A percentile compares a stretch with the other conserved stretches of the same genome.
phyloP scores from a whole-genome alignment of 2,888 invertebrate species.

The Euplexia lucipara region DNA sequence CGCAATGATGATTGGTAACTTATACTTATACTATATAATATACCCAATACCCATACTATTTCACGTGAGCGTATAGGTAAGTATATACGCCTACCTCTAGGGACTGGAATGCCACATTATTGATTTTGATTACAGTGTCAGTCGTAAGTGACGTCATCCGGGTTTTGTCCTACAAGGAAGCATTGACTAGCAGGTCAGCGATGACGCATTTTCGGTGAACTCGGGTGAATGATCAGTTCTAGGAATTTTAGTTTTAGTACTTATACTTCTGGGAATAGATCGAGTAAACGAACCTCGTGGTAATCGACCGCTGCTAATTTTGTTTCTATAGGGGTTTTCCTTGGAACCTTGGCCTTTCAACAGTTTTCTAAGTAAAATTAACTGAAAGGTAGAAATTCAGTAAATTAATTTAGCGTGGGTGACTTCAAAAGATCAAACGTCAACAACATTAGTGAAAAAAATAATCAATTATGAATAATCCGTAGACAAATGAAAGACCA shows the following conservation, averaged over 20 bases:
- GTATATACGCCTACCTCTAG: conserved; percentile 16
- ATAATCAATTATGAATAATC: background rate
- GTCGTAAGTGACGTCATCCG: conserved; percentile 46
- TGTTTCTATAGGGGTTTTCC: conserved; percentile 4
- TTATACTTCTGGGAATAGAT: conserved; percentile 26
- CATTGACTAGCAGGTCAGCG: background rate
- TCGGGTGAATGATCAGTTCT: background rate
- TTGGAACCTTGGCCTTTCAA: conserved; percentile 11
- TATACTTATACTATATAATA: conserved; percentile 1
- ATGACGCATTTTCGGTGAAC: conserved; percentile 34
- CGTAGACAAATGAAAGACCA: no score
- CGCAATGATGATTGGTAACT: conserved; percentile 22
- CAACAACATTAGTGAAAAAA: background rate
- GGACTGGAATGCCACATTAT: conserved; percentile 52
- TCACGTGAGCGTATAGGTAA: conserved; percentile 9
- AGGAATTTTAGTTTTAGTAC: conserved; percentile 15
- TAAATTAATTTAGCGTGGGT: background rate
- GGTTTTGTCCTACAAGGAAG: conserved; percentile 24
- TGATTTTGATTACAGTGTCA: conserved; percentile 56
- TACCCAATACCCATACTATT: background rate
- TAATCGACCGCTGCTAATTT: conserved; percentile 15
- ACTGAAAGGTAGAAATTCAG: background rate
- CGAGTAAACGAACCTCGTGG: conserved; percentile 24
- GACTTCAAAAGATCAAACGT: background rate
- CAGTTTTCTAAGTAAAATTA: conserved; percentile 8